Percentiles rank a stretch among this genome's conserved stretches.
These are phyloP conservation scores for Polyploca ridens DNA, from an alignment of 2,888 invertebrate species.

Conservation along the genomic window DNA sequence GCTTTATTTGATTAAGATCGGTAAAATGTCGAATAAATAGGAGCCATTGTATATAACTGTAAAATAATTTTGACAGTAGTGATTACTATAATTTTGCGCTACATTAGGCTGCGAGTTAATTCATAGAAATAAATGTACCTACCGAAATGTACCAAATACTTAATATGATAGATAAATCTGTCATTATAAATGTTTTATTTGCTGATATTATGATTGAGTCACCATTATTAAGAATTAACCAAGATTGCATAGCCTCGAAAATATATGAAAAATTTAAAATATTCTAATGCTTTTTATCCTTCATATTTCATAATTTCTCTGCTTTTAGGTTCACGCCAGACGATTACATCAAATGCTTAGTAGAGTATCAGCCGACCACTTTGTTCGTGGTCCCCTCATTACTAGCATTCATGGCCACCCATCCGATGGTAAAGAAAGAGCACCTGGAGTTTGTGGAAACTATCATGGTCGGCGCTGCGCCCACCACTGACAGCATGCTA, in stretches of 20 bases:
- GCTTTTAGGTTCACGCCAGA: conserved; percentile 87
- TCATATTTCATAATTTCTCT: neutral
- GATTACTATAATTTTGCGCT: neutral
- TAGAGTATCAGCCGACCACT: conserved; percentile 85
- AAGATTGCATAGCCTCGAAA: too few relatives aligned
- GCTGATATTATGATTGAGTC: too few relatives aligned
- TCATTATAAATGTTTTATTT: neutral
- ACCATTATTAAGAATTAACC: too few relatives aligned
- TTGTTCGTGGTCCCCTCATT: conserved; percentile 91
- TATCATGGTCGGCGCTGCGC: conserved; percentile 90
- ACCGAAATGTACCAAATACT: neutral
- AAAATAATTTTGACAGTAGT: neutral
- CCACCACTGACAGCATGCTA: conserved; percentile 86
- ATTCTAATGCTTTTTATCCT: neutral
- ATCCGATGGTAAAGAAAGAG: conserved; percentile 87
- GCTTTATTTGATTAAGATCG: too few relatives aligned
- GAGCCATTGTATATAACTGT: too few relatives aligned
- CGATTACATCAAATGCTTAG: conserved; percentile 87
- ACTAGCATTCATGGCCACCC: conserved; percentile 89
- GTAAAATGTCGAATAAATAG: too few relatives aligned
- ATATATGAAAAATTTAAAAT: neutral
- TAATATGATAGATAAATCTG: neutral
- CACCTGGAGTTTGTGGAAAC: conserved; percentile 86
- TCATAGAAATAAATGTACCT: neutral
- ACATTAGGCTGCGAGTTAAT: neutral